A percentile compares a stretch with the other conserved stretches of the same genome.
phyloP scores from a whole-genome alignment of 2,113 vertebrate genomes.

The Haemorhous mexicanus region DNA sequence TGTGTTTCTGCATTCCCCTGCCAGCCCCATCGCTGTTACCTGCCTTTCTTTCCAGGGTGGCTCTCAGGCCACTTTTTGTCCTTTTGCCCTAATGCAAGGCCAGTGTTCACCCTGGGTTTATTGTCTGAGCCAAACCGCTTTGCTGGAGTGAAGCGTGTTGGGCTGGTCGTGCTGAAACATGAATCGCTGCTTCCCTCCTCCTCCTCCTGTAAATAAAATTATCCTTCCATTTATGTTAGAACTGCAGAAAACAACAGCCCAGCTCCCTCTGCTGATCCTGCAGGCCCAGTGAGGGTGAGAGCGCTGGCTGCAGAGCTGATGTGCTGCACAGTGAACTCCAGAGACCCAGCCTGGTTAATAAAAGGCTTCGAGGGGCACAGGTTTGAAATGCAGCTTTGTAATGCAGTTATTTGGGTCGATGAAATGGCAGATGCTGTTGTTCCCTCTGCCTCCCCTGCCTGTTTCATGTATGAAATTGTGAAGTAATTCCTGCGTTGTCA shows the following conservation, averaged over 20 bases:
- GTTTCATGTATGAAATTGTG: neutral
- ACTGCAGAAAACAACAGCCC: neutral
- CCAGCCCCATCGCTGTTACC: neutral
- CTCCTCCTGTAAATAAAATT: slow-evolving; percentile 3
- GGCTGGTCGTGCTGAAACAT: neutral
- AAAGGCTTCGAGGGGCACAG: neutral
- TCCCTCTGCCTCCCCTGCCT: neutral
- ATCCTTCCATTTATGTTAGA: neutral
- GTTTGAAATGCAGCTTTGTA: neutral
- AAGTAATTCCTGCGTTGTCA: neutral
- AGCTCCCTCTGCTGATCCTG: slow-evolving; percentile 50
- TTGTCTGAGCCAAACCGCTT: neutral
- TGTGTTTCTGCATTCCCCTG: neutral
- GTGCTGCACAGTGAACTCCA: neutral
- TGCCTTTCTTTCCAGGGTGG: neutral
- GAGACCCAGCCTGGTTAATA: neutral
- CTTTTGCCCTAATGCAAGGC: neutral
- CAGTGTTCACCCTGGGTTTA: neutral
- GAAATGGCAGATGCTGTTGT: neutral
- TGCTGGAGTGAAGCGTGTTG: neutral
- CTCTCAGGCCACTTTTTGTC: neutral
- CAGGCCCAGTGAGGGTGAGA: neutral
- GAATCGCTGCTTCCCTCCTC: neutral
- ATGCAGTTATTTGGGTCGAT: neutral
- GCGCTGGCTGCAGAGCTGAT: neutral